Evolutionary conservation across 2,797 vertebrate genomes (phyloP).

Genomic region (Thalassophryne amazonica): DNA sequence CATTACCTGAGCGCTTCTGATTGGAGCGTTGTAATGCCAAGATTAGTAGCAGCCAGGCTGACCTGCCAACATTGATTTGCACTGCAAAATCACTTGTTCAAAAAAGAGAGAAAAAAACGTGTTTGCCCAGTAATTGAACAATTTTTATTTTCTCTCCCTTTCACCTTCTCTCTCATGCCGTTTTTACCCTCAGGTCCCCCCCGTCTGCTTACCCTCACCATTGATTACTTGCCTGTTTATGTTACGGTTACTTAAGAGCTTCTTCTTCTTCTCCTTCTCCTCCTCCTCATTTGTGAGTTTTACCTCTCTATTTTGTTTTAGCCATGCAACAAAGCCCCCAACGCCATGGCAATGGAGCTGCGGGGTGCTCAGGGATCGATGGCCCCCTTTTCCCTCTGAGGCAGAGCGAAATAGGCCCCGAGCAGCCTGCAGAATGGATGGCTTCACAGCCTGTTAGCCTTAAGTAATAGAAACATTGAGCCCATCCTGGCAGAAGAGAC

Average conservation of each 20-base stretch:
- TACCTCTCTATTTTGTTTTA: constrained; percentile 81
- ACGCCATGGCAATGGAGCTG: constrained; percentile 74
- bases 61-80: constrained; percentile 99
- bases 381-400: constrained; percentile 80
- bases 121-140: constrained; percentile 95
- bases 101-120: constrained; percentile 85
- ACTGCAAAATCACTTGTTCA: constrained; percentile 97
- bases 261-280: constrained; percentile 74
- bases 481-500: constrained; percentile 98
- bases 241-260: constrained; percentile 84
- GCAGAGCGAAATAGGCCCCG: constrained; percentile 86
- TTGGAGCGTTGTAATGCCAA: constrained; percentile 98
- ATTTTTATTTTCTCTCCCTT: constrained; percentile 88
- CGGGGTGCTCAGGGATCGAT: constrained; percentile 82
- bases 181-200: constrained; percentile 52
- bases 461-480: constrained; percentile 99
- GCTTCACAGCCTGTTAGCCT: constrained; percentile 98
- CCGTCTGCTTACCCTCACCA: constrained; percentile 79
- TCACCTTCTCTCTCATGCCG: constrained; percentile 66
- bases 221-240: constrained; percentile 94
- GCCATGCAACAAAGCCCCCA: constrained; percentile 77
- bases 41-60: constrained; percentile 98
- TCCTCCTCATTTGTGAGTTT: constrained; percentile 77
- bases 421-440: constrained; percentile 91
- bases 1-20: constrained; percentile 97